phyloP scores from a whole-genome alignment of 2,113 vertebrate genomes.

The Amazona guildingii region DNA sequence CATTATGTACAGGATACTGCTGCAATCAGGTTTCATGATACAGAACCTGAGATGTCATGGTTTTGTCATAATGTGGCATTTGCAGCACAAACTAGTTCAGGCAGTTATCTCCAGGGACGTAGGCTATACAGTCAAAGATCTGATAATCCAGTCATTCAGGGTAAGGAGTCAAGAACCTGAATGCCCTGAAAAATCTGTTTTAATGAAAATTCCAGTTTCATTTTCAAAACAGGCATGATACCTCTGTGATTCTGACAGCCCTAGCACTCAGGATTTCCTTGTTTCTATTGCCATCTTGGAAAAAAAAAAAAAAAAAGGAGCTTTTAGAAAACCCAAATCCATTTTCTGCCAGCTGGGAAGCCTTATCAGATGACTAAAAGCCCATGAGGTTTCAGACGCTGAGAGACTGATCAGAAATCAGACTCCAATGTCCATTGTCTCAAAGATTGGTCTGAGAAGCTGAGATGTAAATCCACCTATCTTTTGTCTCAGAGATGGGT shows the following conservation, averaged over 20 bases:
- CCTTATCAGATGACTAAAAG: not conserved
- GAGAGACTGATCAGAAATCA: too few species aligned
- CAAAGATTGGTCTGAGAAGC: too few species aligned
- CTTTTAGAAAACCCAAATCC: not conserved
- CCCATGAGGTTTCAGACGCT: not conserved
- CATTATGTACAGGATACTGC: not conserved
- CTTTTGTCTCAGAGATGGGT: too few species aligned
- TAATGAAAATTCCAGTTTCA: not conserved
- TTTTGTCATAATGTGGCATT: not conserved
- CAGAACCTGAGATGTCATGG: not conserved
- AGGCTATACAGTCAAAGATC: not conserved
- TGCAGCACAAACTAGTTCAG: not conserved
- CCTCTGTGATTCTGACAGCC: not conserved
- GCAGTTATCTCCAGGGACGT: not conserved
- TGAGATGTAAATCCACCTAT: too few species aligned
- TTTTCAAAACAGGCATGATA: not conserved
- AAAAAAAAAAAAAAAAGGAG: not conserved
- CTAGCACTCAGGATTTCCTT: not conserved
- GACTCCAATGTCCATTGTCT: too few species aligned
- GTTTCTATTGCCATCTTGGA: not conserved
- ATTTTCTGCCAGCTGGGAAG: not conserved
- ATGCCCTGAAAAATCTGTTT: not conserved
- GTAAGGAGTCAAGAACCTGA: not conserved
- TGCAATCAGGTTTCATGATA: not conserved
- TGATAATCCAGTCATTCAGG: not conserved